Evolutionary conservation across 2,113 vertebrate genomes (phyloP).

Genomic region (Seriola quinqueradiata): DNA sequence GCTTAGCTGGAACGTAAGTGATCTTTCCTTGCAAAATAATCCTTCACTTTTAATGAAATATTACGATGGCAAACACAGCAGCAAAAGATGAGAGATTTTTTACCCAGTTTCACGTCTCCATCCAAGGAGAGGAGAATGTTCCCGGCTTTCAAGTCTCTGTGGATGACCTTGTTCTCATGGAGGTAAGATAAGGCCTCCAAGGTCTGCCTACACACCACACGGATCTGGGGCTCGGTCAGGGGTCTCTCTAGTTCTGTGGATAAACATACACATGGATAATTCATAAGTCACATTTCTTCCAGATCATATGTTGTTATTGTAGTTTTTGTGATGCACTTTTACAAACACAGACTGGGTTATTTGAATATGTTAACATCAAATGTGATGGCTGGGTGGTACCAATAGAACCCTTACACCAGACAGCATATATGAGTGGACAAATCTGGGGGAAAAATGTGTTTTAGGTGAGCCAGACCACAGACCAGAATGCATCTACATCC

Average conservation of each 20-base stretch:
- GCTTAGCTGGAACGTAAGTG: not conserved
- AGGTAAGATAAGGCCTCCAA: constrained; percentile 94
- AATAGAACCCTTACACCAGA: constrained; percentile 41
- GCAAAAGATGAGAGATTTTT: constrained; percentile 43
- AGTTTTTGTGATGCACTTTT: constrained; percentile 16
- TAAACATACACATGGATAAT: constrained; percentile 37
- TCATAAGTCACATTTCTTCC: constrained; percentile 10
- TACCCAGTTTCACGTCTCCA: constrained; percentile 97
- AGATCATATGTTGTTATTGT: not conserved
- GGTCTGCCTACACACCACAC: constrained; percentile 95
- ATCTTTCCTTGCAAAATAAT: constrained; percentile 16
- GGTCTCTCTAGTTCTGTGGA: constrained; percentile 94
- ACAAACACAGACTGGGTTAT: constrained; percentile 31
- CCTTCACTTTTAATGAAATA: constrained; percentile 10
- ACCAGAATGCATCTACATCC: constrained; percentile 19
- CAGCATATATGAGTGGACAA: constrained; percentile 52
- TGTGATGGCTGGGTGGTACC: constrained; percentile 30
- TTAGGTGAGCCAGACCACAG: constrained; percentile 44
- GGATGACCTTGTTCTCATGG: constrained; percentile 98
- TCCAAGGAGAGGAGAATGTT: constrained; percentile 97
- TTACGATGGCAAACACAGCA: not conserved
- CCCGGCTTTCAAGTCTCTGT: constrained; percentile 97
- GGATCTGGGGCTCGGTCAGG: constrained; percentile 97
- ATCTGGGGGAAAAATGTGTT: constrained; percentile 21
- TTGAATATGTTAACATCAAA: constrained; percentile 4